A percentile compares a stretch with the other conserved stretches of the same genome.
Conservation (phyloP, 2,797 vertebrate species). For the Cercopithecus mitis region DNA sequence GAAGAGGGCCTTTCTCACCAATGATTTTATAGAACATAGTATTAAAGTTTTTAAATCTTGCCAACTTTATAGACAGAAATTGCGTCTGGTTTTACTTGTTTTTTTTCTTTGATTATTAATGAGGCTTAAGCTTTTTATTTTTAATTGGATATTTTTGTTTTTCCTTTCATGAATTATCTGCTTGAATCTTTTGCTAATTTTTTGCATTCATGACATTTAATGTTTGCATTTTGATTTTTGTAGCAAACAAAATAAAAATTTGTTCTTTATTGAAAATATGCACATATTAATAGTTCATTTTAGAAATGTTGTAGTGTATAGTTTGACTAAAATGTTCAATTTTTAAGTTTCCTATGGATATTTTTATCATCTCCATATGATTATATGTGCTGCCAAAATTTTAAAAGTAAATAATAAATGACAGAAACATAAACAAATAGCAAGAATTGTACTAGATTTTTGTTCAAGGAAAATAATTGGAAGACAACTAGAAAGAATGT, state of each 20-base stretch:
- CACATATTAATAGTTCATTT: background rate
- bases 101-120: slow-evolving; percentile 34
- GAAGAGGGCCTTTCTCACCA: background rate
- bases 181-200: background rate
- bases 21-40: background rate
- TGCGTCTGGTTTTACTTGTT: background rate
- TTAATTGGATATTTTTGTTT: background rate
- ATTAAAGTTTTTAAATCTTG: background rate
- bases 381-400: background rate
- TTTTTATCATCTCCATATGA: background rate
- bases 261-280: background rate
- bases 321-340: background rate
- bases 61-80: background rate
- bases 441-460: background rate
- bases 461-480: background rate
- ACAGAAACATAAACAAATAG: background rate
- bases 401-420: slow-evolving; percentile 31
- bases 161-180: background rate
- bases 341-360: background rate
- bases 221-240: background rate
- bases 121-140: background rate
- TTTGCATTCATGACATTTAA: background rate
- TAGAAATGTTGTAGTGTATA: background rate
- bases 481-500: background rate
- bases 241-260: background rate